Evolutionary conservation across 2,797 vertebrate species (phyloP), one percentile per base, ranked within the genome.

Genomic region (Propithecus perrieri): DNA sequence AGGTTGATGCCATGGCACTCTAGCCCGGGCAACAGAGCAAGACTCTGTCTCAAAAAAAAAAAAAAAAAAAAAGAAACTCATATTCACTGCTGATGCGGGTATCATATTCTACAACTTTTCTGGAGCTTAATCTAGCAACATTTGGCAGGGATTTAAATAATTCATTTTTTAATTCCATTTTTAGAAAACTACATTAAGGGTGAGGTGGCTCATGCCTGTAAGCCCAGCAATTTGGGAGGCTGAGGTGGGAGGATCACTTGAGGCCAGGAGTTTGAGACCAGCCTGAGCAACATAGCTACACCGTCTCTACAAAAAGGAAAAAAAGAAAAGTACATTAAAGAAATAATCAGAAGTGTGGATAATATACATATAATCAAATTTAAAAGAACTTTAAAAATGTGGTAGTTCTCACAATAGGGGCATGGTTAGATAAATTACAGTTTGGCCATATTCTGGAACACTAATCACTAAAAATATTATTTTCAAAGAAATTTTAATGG

Each of bases 401-500:
- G 76, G 20, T 78, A 41, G 43, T 12, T 78, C 41, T 95, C 85
- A 89, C 26, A 55, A 43, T 80, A 59, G 74, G 46, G 17, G 57
- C 48, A 91, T 33, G 35, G 55, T 80, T 89, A 80, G 43, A 76
- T 85, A 91, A 95, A 78, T 78, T 63, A 72, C 38, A 22, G 11
- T 48, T 69, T 22, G 74, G 57, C 50, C 71, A 63, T 55, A 63
- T 69, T 89, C 91, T 57, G 28, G 55, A 88, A 81, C 61, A 92
- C 55, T 57, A 85, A 75, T 95, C 28, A 41, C 33, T 69, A 59
- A 74, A 93, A 91, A 74, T 72, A 61, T 22, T 90, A 84, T 92
- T 78, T 85, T 89, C 71, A 84, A 86, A 90, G n/a, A 94, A 78
- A 84, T 81, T 63, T 53, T 89, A 89, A 92, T 72, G 80, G 46